Evolutionary conservation across 2,888 invertebrate species (phyloP).

Genomic region (Tridacna gigas): DNA sequence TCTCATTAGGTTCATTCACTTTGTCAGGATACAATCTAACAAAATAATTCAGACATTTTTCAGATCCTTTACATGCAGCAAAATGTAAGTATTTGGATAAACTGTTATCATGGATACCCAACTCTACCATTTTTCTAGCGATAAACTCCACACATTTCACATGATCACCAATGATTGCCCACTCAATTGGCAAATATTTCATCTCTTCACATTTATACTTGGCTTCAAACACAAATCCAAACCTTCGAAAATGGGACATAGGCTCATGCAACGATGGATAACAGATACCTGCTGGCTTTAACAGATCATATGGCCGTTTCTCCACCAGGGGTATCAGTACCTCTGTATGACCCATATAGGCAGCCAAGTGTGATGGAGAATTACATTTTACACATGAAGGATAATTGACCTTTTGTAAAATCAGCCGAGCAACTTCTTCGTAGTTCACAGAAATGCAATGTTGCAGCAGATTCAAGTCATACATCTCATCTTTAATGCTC

Average conservation of each 20-base stretch:
- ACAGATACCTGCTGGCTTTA: conserved; percentile 90
- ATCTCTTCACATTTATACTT: conserved; percentile 81
- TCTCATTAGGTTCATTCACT: conserved; percentile 84
- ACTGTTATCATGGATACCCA: conserved; percentile 34
- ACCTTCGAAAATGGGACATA: conserved; percentile 63
- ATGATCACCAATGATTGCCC: conserved; percentile 81
- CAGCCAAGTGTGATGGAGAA: conserved; percentile 91
- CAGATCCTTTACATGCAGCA: conserved; percentile 87
- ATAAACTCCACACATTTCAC: conserved; percentile 77
- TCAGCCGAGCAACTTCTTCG: conserved; percentile 87
- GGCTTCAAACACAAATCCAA: conserved; percentile 79
- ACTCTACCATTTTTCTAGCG: conserved; percentile 35
- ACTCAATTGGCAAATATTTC: conserved; percentile 78
- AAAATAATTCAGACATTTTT: conserved; percentile 79
- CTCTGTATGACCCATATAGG: conserved; percentile 89
- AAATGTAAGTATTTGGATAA: conserved; percentile 69
- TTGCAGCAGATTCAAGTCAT: conserved; percentile 90
- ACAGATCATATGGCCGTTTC: conserved; percentile 90
- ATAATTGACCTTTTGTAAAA: conserved; percentile 87
- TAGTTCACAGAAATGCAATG: conserved; percentile 90
- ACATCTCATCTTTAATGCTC: conserved; percentile 86
- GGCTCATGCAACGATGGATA: conserved; percentile 90
- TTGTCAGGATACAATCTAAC: conserved; percentile 75
- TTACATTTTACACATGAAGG: conserved; percentile 90
- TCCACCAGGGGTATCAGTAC: conserved; percentile 89